These are phyloP conservation scores for Ara ararauna DNA, from an alignment of 2,797 vertebrate species.

Conservation along the genomic window DNA sequence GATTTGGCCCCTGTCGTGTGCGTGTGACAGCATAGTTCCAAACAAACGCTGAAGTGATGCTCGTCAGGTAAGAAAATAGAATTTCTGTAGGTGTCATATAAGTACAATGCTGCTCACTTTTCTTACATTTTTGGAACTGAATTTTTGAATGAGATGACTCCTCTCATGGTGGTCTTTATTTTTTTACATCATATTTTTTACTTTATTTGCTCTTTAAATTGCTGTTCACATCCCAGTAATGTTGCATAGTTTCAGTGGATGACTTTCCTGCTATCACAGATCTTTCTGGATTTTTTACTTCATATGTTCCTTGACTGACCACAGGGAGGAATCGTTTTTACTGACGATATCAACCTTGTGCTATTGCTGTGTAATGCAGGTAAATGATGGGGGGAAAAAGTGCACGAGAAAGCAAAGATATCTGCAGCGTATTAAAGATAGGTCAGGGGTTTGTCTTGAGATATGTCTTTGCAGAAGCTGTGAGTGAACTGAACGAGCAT, in stretches of 20 bases:
- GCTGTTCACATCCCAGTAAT: background rate
- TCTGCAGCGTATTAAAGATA: background rate
- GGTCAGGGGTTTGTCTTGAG: background rate
- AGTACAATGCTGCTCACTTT: background rate
- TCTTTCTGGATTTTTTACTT: background rate
- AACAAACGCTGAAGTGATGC: background rate
- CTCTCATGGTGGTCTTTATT: background rate
- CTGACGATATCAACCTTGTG: background rate
- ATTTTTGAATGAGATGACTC: background rate
- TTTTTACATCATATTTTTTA: background rate
- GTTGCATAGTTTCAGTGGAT: background rate
- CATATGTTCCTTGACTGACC: background rate
- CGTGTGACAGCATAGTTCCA: background rate
- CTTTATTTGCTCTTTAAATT: background rate
- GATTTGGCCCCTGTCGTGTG: background rate
- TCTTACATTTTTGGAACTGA: background rate
- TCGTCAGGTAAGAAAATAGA: background rate
- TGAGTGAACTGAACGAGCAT: background rate
- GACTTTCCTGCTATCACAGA: background rate
- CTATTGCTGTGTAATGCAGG: background rate
- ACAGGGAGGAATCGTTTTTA: conserved; percentile 33
- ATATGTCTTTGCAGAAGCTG: background rate
- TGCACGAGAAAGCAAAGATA: background rate
- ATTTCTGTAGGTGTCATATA: background rate
- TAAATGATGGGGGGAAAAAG: background rate